These are phyloP conservation scores for Nibea coibor DNA, from an alignment of 2,113 vertebrate genomes.

Conservation along the genomic window DNA sequence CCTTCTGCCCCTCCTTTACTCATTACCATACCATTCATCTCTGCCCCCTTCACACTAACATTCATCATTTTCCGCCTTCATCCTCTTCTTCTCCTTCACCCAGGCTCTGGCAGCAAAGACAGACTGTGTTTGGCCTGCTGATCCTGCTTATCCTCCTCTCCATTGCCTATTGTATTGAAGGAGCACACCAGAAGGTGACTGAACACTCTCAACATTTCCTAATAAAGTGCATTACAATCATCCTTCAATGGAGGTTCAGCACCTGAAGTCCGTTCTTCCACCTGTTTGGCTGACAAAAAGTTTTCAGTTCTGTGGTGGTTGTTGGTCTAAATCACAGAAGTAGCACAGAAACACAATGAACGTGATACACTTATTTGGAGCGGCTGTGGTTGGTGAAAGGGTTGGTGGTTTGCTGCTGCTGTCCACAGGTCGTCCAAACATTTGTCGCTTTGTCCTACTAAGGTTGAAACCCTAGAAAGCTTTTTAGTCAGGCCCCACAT, in stretches of 20 bases:
- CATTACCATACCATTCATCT: background rate
- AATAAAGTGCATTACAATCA: background rate
- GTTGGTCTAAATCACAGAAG: background rate
- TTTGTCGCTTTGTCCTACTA: background rate
- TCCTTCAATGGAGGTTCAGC: background rate
- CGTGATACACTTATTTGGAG: background rate
- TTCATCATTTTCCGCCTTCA: background rate
- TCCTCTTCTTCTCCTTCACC: constrained; percentile 42
- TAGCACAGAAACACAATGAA: background rate
- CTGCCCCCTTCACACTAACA: background rate
- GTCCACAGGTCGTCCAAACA: background rate
- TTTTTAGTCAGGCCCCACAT: background rate
- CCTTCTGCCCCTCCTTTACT: background rate
- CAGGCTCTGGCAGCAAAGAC: constrained; percentile 89
- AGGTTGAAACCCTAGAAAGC: background rate
- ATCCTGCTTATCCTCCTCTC: constrained; percentile 84
- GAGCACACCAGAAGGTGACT: constrained; percentile 90
- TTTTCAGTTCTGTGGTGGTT: background rate
- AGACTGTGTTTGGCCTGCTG: constrained; percentile 81
- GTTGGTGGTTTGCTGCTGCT: background rate
- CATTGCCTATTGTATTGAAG: constrained; percentile 88
- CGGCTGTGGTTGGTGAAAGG: background rate
- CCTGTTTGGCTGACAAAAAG: background rate
- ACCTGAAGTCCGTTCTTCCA: background rate
- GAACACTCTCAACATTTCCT: background rate